Evolutionary conservation across 2,797 vertebrate genomes (phyloP), one percentile per base, ranked within the genome.

Genomic region (Lophius americanus): DNA sequence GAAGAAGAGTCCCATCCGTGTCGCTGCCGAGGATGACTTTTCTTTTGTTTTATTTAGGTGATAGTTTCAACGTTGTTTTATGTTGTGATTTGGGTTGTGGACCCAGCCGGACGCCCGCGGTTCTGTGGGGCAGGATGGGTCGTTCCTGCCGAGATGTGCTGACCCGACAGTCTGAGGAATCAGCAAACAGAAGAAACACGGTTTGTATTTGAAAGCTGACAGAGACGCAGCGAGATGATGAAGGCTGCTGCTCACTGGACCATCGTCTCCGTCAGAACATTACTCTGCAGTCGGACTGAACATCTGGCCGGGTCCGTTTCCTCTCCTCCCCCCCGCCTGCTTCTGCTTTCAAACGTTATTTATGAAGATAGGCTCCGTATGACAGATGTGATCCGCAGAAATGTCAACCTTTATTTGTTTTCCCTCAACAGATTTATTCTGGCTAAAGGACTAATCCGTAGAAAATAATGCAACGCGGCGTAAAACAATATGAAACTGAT

Each of bases 221-320:
- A 75, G 54, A 69, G 64, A 81, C 53, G 55, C 71, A 64, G 48
- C 66, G 33, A 68, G 46, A 80, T 64, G 79, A 89, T 79, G 64
- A 82, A 62, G 76, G 73, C 75, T 81, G 67, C 44, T 81, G 85
- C 66, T 85, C 75, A 72, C 75, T 72, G 77, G 58, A 71, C 73
- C 57, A 72, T 86, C 85, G 81, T 85, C 76, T 47, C 66, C 51
- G 76, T 58, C 70, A 52, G 54, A 82, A 77, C 75, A 85, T 82
- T 80, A 80, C 73, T 85, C 61, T 51, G 8, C 50, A 64, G 80
- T 79, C 72, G 51, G 39, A 60, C 81, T 75, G 66, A 78, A 78
- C 71, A 75, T 76, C 75, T 82, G 78, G 85, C 78, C 82, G 82
- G 60, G 60, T 67, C 70, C 65, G 67, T 32, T 14, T 10, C 57